These are phyloP conservation scores for Acanthoscelides obtectus DNA, from an alignment of 2,888 invertebrate species.

Conservation along the genomic window DNA sequence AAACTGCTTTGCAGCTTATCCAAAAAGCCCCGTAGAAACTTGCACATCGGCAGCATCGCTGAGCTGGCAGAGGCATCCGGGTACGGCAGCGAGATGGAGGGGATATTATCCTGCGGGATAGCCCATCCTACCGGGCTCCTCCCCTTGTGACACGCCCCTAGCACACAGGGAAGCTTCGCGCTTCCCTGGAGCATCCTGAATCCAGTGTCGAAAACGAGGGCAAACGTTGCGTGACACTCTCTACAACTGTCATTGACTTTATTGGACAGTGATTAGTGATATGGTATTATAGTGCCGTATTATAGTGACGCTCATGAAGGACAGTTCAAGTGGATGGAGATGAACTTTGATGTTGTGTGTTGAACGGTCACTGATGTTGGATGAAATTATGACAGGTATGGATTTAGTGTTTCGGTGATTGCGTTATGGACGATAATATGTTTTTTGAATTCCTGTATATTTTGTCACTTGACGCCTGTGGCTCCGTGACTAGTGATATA, in stretches of 20 bases:
- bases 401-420: too few relatives aligned
- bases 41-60: background rate
- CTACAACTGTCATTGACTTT: background rate
- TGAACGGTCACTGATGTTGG: background rate
- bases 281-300: conserved; percentile 2
- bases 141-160: conserved; percentile 47
- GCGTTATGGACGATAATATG: too few relatives aligned
- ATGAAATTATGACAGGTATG: conserved; percentile 3
- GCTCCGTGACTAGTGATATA: too few relatives aligned
- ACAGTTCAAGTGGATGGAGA: too few relatives aligned
- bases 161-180: conserved; percentile 37
- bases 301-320: background rate
- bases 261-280: background rate
- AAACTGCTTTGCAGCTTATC: too few relatives aligned
- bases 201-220: conserved; percentile 27
- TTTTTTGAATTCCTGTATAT: too few relatives aligned
- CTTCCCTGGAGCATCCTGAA: conserved; percentile 38
- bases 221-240: conserved; percentile 18
- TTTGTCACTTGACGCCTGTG: too few relatives aligned
- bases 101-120: conserved; percentile 50
- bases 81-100: background rate
- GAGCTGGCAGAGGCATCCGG: background rate
- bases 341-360: background rate
- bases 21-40: background rate
- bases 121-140: conserved; percentile 57